Conservation (phyloP, 2,797 vertebrate species). For the Oophaga sylvatica region DNA sequence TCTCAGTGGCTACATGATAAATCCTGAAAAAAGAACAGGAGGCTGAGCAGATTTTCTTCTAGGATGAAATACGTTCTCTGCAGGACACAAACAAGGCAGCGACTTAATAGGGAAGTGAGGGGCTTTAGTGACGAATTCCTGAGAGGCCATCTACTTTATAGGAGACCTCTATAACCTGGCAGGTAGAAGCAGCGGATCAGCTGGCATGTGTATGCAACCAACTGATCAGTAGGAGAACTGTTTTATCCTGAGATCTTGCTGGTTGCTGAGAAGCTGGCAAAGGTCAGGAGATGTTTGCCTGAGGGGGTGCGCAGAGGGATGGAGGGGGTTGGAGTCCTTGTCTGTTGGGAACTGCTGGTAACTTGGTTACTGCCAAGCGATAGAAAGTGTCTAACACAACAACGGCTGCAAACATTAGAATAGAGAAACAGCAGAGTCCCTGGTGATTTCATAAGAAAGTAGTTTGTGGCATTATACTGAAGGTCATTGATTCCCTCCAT, state of each 20-base stretch:
- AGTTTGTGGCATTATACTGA: not conserved
- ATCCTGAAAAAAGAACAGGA: not conserved
- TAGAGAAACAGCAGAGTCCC: not conserved
- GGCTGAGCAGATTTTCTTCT: not conserved
- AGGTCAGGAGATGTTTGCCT: constrained; percentile 52
- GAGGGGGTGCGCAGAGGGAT: not conserved
- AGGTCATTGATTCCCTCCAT: not conserved
- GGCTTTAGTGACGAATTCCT: not conserved
- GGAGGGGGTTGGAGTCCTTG: not conserved
- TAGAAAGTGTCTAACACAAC: not conserved
- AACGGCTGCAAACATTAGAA: constrained; percentile 23
- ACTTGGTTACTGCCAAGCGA: constrained; percentile 37
- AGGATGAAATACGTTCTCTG: not conserved
- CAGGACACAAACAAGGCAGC: not conserved
- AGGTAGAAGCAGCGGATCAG: not conserved
- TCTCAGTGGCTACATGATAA: not conserved
- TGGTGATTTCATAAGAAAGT: not conserved
- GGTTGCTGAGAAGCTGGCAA: constrained; percentile 23
- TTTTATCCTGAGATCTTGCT: not conserved
- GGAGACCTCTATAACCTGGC: constrained; percentile 1
- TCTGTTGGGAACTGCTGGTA: constrained; percentile 19
- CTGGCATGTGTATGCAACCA: not conserved
- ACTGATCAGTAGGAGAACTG: not conserved
- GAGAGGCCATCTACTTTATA: not conserved
- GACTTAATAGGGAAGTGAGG: not conserved